Conservation (phyloP, 2,113 vertebrate genomes). For the Argyrosomus japonicus region DNA sequence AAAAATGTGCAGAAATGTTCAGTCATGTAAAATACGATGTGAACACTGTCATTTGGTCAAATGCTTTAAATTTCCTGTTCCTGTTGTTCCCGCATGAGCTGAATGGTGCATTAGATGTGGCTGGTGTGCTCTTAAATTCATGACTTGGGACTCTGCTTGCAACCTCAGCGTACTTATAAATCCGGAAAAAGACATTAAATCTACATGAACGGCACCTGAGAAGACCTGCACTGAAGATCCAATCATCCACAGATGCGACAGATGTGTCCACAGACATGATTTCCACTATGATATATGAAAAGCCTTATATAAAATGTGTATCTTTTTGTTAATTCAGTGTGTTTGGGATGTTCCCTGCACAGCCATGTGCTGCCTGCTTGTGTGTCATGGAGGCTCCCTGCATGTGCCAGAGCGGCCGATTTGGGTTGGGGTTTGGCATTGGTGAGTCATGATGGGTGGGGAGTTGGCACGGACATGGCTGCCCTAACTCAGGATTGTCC, state of each 20-base stretch:
- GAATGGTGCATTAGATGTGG: neutral
- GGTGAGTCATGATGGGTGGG: slow-evolving; percentile 46
- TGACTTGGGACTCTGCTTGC: neutral
- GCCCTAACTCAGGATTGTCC: slow-evolving; percentile 77
- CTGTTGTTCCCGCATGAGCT: neutral
- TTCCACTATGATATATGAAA: neutral
- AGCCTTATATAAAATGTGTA: neutral
- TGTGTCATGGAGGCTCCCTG: slow-evolving; percentile 75
- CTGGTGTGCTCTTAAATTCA: neutral
- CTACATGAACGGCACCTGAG: neutral
- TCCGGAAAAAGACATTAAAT: neutral
- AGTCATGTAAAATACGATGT: too few relatives aligned
- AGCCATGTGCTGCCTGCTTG: slow-evolving; percentile 59
- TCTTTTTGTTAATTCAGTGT: neutral
- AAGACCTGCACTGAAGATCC: neutral
- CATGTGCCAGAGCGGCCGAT: slow-evolving; percentile 76
- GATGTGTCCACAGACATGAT: neutral
- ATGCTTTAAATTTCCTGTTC: too few relatives aligned
- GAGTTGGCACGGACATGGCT: slow-evolving; percentile 48
- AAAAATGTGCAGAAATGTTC: too few relatives aligned
- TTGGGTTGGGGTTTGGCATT: slow-evolving; percentile 67
- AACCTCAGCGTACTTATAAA: neutral
- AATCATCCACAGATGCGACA: neutral
- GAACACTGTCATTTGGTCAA: too few relatives aligned
- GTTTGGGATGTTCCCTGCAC: slow-evolving; percentile 54